Conservation (phyloP, 1,140 invertebrate genomes). For the Bombus waltoni region DNA sequence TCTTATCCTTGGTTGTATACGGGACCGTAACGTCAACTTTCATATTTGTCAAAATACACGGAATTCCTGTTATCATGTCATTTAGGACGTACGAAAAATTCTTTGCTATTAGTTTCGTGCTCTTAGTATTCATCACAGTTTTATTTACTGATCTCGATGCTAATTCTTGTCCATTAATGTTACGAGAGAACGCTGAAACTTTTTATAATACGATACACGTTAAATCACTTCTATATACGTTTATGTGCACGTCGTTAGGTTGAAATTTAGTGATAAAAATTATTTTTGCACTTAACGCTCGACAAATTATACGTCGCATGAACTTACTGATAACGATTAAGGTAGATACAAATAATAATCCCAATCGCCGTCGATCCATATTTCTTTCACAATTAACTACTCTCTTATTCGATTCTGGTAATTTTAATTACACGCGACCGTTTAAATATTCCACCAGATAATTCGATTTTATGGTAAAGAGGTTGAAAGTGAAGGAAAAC, state of each 20-base stretch:
- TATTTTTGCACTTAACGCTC: background rate
- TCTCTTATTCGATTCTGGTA: too few species aligned
- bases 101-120: fast-evolving
- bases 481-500: background rate
- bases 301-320: background rate
- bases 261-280: background rate
- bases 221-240: background rate
- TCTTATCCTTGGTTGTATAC: background rate
- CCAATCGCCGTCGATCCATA: background rate
- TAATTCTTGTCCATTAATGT: background rate
- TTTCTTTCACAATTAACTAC: background rate
- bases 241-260: background rate
- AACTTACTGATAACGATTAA: constrained; percentile 10
- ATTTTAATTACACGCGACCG: too few species aligned
- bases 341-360: background rate
- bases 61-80: background rate
- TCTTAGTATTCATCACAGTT: fast-evolving
- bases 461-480: background rate
- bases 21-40: constrained; percentile 36
- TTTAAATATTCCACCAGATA: background rate
- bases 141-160: fast-evolving
- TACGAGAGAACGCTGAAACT: background rate
- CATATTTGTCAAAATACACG: constrained; percentile 63
- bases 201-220: background rate
- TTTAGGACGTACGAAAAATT: background rate